phyloP scores from a whole-genome alignment of 2,113 vertebrate species.

The Lonchura striata region DNA sequence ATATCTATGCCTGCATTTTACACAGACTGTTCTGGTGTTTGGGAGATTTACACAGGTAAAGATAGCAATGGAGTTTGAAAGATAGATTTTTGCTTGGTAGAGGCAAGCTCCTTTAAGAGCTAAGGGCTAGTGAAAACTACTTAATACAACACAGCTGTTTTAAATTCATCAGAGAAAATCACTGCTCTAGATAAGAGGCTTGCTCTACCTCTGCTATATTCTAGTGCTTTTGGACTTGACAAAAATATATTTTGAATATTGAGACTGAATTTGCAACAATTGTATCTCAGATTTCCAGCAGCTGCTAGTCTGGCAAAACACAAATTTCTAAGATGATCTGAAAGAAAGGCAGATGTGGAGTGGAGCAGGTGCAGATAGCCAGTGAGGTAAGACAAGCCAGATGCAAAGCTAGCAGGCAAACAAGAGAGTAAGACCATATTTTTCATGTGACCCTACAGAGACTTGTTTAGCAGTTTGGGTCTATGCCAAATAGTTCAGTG shows the following conservation, averaged over 20 bases:
- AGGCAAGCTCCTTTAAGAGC: background rate
- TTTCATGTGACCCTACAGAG: background rate
- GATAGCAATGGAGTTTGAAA: background rate
- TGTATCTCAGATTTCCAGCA: background rate
- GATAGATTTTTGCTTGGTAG: background rate
- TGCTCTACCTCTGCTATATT: background rate
- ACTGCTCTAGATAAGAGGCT: background rate
- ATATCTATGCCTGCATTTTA: background rate
- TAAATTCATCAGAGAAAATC: background rate
- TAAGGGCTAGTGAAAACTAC: background rate
- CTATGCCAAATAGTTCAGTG: background rate
- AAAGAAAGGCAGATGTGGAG: background rate
- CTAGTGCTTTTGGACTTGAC: background rate
- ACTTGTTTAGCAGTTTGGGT: constrained; percentile 3
- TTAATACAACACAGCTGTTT: background rate
- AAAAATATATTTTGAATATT: background rate
- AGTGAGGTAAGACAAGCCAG: background rate
- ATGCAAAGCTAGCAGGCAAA: background rate
- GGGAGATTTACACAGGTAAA: background rate
- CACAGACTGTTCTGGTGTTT: background rate
- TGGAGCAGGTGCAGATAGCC: background rate
- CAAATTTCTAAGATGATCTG: background rate
- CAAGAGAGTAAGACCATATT: background rate
- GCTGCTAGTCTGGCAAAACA: background rate
- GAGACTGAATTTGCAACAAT: background rate